These are phyloP conservation scores for Acrocera orbiculus DNA, from an alignment of 2,888 invertebrate species.

Conservation along the genomic window DNA sequence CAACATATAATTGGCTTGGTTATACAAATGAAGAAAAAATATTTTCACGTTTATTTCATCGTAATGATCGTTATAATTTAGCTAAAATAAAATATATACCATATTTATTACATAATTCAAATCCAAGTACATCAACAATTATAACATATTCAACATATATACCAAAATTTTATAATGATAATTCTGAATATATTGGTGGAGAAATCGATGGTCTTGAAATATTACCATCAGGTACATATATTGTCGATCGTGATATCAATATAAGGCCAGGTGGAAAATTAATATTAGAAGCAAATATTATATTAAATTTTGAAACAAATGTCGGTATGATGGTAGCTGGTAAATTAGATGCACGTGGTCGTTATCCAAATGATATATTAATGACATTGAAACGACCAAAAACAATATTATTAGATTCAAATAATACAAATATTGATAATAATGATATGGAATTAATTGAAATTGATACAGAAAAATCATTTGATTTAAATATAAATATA, in stretches of 20 bases:
- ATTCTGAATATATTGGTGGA: slow-evolving; percentile 62
- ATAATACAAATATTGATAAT: slow-evolving; percentile 43
- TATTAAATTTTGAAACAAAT: slow-evolving; percentile 74
- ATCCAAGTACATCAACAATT: slow-evolving; percentile 70
- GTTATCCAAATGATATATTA: slow-evolving; percentile 58
- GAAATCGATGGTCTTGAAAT: slow-evolving; percentile 84
- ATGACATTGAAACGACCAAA: slow-evolving; percentile 65
- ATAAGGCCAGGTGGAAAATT: slow-evolving; percentile 85
- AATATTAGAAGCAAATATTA: slow-evolving; percentile 74
- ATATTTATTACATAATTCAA: slow-evolving; percentile 73
- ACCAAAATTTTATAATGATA: slow-evolving; percentile 55
- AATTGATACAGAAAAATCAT: slow-evolving; percentile 40
- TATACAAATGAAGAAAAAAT: slow-evolving; percentile 53
- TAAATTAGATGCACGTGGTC: slow-evolving; percentile 64
- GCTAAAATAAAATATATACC: slow-evolving; percentile 86
- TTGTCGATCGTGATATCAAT: slow-evolving; percentile 86
- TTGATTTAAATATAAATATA: slow-evolving; percentile 35
- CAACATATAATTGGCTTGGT: slow-evolving; percentile 88
- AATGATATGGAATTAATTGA: slow-evolving; percentile 32
- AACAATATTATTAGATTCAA: slow-evolving; percentile 37
- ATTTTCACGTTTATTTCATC: slow-evolving; percentile 57
- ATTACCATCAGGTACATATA: slow-evolving; percentile 68
- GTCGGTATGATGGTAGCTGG: slow-evolving; percentile 96
- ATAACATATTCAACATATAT: slow-evolving; percentile 60
- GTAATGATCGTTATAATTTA: slow-evolving; percentile 85